Conservation (phyloP, 2,113 vertebrate species). For the Amblyopsis rosae region DNA sequence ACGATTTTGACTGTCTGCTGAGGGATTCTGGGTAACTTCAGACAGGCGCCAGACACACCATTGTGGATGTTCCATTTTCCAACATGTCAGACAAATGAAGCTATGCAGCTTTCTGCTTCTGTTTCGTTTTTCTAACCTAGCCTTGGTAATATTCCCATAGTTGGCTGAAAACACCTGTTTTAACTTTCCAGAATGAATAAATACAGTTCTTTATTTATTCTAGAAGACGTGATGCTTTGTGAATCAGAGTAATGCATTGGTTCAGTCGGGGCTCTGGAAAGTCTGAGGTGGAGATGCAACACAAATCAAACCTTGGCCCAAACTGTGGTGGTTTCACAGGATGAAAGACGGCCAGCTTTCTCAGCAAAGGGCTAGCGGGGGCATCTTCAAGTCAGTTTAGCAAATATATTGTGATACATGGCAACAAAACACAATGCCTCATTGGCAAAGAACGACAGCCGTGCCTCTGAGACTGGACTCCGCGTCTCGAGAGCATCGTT, state of each 20-base stretch:
- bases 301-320: slow-evolving; percentile 21
- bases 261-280: slow-evolving; percentile 26
- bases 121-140: neutral
- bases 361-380: slow-evolving; percentile 4
- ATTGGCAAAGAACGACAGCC: slow-evolving; percentile 39
- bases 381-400: slow-evolving; percentile 48
- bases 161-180: slow-evolving; percentile 4
- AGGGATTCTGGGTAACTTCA: neutral
- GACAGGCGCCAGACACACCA: slow-evolving; percentile 18
- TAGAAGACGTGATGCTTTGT: slow-evolving; percentile 12
- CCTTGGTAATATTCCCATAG: slow-evolving; percentile 30
- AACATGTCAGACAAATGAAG: slow-evolving; percentile 3
- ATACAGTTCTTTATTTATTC: slow-evolving; percentile 14
- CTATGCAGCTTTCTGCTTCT: slow-evolving; percentile 41
- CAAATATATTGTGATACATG: slow-evolving; percentile 52
- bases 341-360: neutral
- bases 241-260: slow-evolving; percentile 14
- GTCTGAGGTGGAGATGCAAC: slow-evolving; percentile 22
- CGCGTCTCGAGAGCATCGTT: slow-evolving; percentile 36
- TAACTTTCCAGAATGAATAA: slow-evolving; percentile 23
- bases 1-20: slow-evolving; percentile 13
- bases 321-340: slow-evolving; percentile 9
- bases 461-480: slow-evolving; percentile 39
- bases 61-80: slow-evolving; percentile 45
- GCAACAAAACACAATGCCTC: slow-evolving; percentile 54